Base-by-base conservation (phyloP, 2,113 vertebrate genomes). In the Dolichotis patagonum region DNA sequence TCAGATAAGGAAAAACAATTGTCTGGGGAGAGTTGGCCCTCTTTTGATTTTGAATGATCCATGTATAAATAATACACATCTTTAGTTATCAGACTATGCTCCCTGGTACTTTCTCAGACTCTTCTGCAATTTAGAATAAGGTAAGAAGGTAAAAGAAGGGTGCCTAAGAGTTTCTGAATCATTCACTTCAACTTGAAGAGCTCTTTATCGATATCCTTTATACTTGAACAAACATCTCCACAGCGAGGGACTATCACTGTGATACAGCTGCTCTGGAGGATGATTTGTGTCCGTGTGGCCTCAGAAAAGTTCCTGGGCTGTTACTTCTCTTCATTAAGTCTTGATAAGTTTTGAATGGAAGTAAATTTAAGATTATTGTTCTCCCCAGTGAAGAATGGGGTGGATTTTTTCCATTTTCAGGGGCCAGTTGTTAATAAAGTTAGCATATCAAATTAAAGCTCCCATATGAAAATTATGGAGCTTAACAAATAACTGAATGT, bases 41-140 rank as follows among this genome's bases (percentile, higher is more conserved):
- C 81, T 87, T 17, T 20, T 83, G 35, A 32, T 88, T 85, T 90
- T 96, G 69, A 97, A 67, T 92, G 35, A 92, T 43, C 41, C 46
- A 81, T 13, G 22, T 63, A 46, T 5, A 71, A 92, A 63, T 54
- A 41, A 69, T 88, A 93, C 69, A 65, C 17, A 91, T 49, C 52
- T 62, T 52, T 56, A 60, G 13, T 73, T 32, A 91, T 65, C 0
- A 10, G 60, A 75, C 2, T 10, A 52, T 77, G 14, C 11, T 90
- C 30, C 60, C 84, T 87, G 32, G 11, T 7, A 56, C 78, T 35
- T 90, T 56, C 22, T 77, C 41, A 69, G 32, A 46, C 12, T 88
- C 32, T 75, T 22, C 46, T 22, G 12, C n/a, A 56, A 80, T 43
- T 38, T 54, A 9, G 13, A 28, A 9, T 16, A 3, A 3, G 20